Base-by-base conservation (phyloP, 2,797 vertebrate genomes). In the Anomalospiza imberbis region DNA sequence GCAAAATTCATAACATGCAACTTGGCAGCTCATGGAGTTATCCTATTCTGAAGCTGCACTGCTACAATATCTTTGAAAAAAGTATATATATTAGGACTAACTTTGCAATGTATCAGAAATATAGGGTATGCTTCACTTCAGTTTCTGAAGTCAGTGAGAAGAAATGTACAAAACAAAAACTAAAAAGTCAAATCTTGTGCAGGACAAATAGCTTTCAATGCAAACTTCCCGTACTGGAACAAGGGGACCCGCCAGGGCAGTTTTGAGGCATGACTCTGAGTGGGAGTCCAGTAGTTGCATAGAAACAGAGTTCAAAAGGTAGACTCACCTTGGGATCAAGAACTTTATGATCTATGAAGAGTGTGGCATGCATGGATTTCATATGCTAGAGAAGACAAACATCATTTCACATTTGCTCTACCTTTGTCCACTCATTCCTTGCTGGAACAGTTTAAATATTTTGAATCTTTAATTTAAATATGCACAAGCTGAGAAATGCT, bases 281-380 rank as follows among this genome's bases (percentile, higher is more conserved):
- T 75, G 22, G 51, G 29, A n/a, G 70, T 89, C 89, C 83, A 93
- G 32, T 29, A 89, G 66, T 36, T 91, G 73, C 61, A 79, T 1
- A 72, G 77, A 72, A 90, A 89, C 16, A 76, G 68, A 93, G 92
- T 85, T 92, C 78, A 93, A 90, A 85, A 78, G 84, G 70, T 78
- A 85, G 65, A 78, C 42, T 78, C 72, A 88, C 62, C 36, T 67
- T 0, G 0, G 44, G 25, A 88, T 77, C 54, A 76, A 70, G 72
- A 92, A 84, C 50, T 85, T 91, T 55, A 81, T 25, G 61, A 67
- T 58, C 82, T 85, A 48, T 79, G 42, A 67, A 87, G 26, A 93
- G 26, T 1, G 1, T 57, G 68, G 62, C 36, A 84, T 15, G 54
- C 77, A 78, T 19, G 28, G 44, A 82, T 89, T 87, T 83, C 40